Conservation (phyloP, 2,113 vertebrate genomes). For the Atractosteus spatula region DNA sequence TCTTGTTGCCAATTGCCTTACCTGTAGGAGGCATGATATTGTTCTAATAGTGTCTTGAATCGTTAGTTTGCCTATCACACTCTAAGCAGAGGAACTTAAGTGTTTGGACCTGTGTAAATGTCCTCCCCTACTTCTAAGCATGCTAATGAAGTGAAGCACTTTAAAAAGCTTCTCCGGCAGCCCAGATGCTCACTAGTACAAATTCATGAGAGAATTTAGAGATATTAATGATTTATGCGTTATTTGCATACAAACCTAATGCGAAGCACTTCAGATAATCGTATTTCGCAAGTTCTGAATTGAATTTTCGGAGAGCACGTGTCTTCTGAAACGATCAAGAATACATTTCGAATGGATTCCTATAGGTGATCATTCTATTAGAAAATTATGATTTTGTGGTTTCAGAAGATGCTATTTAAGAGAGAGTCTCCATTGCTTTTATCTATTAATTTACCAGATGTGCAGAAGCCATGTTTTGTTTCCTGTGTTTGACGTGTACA, state of each 20-base stretch:
- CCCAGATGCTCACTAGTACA: conserved; percentile 35
- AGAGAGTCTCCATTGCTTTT: background rate
- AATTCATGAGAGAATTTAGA: conserved; percentile 60
- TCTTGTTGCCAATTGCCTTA: conserved; percentile 1
- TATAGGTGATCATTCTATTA: conserved; percentile 34
- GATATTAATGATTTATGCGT: conserved; percentile 68
- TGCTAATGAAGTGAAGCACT: conserved; percentile 53
- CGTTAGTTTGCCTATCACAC: fast-evolving
- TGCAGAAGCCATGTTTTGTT: too few species aligned
- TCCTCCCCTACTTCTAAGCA: conserved; percentile 31
- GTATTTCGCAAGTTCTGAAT: conserved; percentile 63
- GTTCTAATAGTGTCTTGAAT: conserved; percentile 7
- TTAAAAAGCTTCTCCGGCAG: conserved; percentile 34
- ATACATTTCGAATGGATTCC: conserved; percentile 38
- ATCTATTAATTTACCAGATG: too few species aligned
- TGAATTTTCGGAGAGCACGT: conserved; percentile 55
- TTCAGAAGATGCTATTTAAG: conserved; percentile 22
- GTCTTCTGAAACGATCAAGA: conserved; percentile 39
- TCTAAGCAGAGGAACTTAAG: conserved; percentile 16
- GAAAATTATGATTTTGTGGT: conserved; percentile 16
- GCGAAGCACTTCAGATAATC: conserved; percentile 72
- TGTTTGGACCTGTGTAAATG: conserved; percentile 14
- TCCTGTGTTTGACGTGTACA: too few species aligned
- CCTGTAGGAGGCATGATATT: conserved; percentile 6
- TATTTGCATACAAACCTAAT: conserved; percentile 75